These are phyloP conservation scores for Eulemur mongoz DNA, from an alignment of 2,797 vertebrate species.

Conservation along the genomic window DNA sequence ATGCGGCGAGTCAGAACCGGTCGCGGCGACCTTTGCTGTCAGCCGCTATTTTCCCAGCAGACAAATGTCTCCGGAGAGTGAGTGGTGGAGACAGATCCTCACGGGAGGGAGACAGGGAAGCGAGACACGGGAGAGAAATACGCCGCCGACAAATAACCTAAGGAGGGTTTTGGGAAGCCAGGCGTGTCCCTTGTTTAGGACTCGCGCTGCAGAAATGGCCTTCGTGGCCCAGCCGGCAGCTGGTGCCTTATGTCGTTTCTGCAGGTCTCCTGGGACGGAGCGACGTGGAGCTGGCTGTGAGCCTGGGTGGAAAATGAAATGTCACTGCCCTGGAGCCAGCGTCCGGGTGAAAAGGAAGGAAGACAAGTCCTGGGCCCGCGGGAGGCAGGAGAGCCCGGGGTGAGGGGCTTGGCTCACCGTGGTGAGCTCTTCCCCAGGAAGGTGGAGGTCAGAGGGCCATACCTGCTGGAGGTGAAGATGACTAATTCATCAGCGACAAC, in stretches of 20 bases:
- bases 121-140: background rate
- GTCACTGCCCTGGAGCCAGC: background rate
- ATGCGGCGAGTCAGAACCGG: slow-evolving; percentile 81
- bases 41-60: slow-evolving; percentile 82
- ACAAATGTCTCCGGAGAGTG: slow-evolving; percentile 81
- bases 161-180: slow-evolving; percentile 34
- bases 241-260: background rate
- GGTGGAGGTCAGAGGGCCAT: background rate
- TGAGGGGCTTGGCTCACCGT: background rate
- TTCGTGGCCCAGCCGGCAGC: background rate
- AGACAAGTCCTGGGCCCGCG: background rate
- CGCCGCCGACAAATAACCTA: slow-evolving; percentile 3
- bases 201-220: background rate
- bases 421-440: accelerated
- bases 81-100: slow-evolving; percentile 78
- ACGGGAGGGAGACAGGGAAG: background rate
- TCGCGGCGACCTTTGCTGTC: slow-evolving; percentile 87
- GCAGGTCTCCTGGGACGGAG: background rate
- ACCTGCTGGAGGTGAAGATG: background rate
- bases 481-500: background rate
- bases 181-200: slow-evolving; percentile 39
- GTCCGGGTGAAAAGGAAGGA: background rate
- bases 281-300: background rate
- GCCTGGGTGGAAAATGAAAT: background rate
- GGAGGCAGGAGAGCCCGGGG: background rate